A percentile compares a stretch with the other conserved stretches of the same genome.
Conservation (phyloP, 2,797 vertebrate genomes). For the Fringilla coelebs region DNA sequence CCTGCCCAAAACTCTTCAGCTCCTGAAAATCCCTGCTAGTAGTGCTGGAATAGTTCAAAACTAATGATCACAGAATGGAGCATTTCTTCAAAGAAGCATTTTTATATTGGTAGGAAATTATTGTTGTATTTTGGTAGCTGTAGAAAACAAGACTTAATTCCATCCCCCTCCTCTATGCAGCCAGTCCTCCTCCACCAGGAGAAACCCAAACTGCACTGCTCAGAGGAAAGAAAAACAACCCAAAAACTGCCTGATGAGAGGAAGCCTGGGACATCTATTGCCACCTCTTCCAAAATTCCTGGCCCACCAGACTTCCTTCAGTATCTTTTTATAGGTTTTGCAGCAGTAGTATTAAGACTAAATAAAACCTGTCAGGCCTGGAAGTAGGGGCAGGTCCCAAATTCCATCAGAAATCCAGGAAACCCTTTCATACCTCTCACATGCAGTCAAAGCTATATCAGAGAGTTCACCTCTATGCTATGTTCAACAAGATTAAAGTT, state of each 20-base stretch:
- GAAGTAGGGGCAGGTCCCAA: not conserved
- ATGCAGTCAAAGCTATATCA: not conserved
- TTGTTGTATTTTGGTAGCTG: not conserved
- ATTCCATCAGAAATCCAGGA: not conserved
- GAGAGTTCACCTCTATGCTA: not conserved
- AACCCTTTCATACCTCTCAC: not conserved
- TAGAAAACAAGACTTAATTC: not conserved
- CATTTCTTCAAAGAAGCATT: not conserved
- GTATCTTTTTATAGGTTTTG: not conserved
- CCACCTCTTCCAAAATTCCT: not conserved
- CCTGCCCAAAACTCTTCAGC: not conserved
- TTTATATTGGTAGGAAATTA: not conserved
- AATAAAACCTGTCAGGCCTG: not conserved
- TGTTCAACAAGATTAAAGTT: not conserved
- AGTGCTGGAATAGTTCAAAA: not conserved
- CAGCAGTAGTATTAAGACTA: not conserved
- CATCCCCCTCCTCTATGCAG: not conserved
- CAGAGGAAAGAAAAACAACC: not conserved
- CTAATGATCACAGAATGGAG: not conserved
- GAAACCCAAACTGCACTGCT: not conserved
- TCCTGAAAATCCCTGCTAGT: not conserved
- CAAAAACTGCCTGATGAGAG: not conserved
- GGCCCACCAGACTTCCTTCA: not conserved
- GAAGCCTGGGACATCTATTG: not conserved
- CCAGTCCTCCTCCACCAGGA: not conserved